Percentiles rank a stretch among this genome's conserved stretches.
Conservation (phyloP, 2,113 vertebrate genomes). For the Glaucomys volans region DNA sequence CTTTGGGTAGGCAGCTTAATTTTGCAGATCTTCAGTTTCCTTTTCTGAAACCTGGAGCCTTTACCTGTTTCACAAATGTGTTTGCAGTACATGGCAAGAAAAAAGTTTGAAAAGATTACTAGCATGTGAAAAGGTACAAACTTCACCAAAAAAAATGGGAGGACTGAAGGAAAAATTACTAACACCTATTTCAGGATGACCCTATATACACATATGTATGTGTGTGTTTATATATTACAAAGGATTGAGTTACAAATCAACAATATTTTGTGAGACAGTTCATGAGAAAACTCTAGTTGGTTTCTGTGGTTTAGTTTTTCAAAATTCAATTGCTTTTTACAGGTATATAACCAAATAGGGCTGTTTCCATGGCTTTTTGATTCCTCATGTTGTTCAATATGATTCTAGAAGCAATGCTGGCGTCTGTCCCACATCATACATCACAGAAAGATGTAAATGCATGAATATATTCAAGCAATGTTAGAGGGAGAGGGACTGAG, state of each 20-base stretch:
- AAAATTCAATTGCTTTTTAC: constrained; percentile 39
- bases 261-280: background rate
- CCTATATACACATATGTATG: background rate
- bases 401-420: background rate
- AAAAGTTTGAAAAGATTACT: background rate
- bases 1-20: background rate
- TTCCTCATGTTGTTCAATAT: constrained; percentile 4
- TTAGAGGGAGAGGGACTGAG: background rate
- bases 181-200: background rate
- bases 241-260: background rate
- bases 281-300: background rate
- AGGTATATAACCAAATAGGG: background rate
- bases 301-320: constrained; percentile 34
- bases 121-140: background rate
- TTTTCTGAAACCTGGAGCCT: background rate
- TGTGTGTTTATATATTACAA: background rate
- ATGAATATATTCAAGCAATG: background rate
- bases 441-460: background rate
- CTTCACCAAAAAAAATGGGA: background rate
- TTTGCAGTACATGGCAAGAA: background rate
- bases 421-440: background rate
- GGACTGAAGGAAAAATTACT: background rate
- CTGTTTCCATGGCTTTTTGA: constrained; percentile 46
- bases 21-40: background rate
- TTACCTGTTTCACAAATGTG: background rate